Evolutionary conservation across 2,888 invertebrate species (phyloP), one percentile per base, ranked within the genome.

Genomic region (Melanophora roralis): DNA sequence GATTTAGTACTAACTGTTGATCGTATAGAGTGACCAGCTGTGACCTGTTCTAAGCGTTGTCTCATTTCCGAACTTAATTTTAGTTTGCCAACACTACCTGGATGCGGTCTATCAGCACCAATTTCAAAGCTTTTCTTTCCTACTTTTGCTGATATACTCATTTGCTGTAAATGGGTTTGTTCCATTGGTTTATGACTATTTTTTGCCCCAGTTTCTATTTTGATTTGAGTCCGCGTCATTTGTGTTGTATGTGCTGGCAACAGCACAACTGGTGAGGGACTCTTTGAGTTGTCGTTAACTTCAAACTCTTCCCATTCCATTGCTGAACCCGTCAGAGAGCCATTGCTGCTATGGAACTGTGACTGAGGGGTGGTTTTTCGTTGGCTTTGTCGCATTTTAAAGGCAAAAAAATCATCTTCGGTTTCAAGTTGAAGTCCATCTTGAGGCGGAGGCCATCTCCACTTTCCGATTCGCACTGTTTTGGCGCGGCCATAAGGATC

Each of bases 381-480:
- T 82, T 94, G 93, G 84, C 94, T 94, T 86, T 96, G 96, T 0
- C 96, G 92, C 92, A 96, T 91, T 90, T 97, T 97, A 85, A 97
- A 97, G 83, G 96, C 96, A 73, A 96, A 94, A 86, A 97, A 97
- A 83, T 94, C 94, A 85, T 95, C 96, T 86, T 95, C 96, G 14
- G 92, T 92, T 79, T 94, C 94, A 81, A 93, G 93, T 27, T 92
- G 93, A 0, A 94, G 94, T 16, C 93, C 93, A 57, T 92, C 93
- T 72, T 95, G 94, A 7, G 94, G 94, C 11, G 98, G 98, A 7
- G 98, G 98, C 98, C 98, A 98, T 80, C 96, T 91, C 97, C 97
- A 97, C 90, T 97, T 97, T 1, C 97, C 98, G 68, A 98, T 98
- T 34, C 98, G 92, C 0, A 98, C 97, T 0, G 98, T 98, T 87